Conservation (phyloP, 2,888 invertebrate genomes). For the Platycheirus rosarum region DNA sequence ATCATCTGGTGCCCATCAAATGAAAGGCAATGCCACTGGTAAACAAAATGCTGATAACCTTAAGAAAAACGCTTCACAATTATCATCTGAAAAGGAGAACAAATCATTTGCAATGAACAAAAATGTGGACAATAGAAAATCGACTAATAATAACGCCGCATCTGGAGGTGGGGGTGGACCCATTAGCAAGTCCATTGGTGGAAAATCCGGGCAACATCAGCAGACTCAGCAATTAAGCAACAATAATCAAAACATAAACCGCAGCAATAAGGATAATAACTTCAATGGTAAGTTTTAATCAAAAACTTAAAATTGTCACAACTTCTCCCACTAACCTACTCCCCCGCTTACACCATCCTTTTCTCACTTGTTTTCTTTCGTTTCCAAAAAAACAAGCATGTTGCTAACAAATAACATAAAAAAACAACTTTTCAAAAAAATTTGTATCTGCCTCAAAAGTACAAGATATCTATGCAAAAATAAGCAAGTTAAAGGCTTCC, state of each 20-base stretch:
- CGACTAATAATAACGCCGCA: conserved; percentile 39
- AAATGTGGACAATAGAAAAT: conserved; percentile 79
- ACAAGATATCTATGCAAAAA: too few species aligned
- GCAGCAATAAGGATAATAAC: conserved; percentile 47
- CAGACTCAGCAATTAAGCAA: conserved; percentile 33
- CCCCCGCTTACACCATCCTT: not conserved
- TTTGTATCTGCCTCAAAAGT: too few species aligned
- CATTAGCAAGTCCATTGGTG: conserved; percentile 29
- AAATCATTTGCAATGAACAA: conserved; percentile 81
- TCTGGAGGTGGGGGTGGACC: conserved; percentile 71
- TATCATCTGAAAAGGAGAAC: conserved; percentile 81
- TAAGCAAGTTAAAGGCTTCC: too few species aligned
- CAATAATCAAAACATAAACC: conserved; percentile 51
- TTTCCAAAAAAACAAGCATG: not conserved
- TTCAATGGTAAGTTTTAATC: conserved; percentile 46
- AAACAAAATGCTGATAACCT: conserved; percentile 75
- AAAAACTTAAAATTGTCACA: not conserved
- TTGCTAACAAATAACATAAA: too few species aligned
- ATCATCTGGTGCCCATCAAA: conserved; percentile 56
- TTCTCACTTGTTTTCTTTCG: not conserved
- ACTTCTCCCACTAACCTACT: not conserved
- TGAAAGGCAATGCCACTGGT: conserved; percentile 51
- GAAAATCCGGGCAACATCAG: conserved; percentile 51
- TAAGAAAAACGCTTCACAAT: conserved; percentile 46
- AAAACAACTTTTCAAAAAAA: too few species aligned